Percentiles rank a stretch among this genome's conserved stretches.
Conservation (phyloP, 2,113 vertebrate species). For the Suncus etruscus region DNA sequence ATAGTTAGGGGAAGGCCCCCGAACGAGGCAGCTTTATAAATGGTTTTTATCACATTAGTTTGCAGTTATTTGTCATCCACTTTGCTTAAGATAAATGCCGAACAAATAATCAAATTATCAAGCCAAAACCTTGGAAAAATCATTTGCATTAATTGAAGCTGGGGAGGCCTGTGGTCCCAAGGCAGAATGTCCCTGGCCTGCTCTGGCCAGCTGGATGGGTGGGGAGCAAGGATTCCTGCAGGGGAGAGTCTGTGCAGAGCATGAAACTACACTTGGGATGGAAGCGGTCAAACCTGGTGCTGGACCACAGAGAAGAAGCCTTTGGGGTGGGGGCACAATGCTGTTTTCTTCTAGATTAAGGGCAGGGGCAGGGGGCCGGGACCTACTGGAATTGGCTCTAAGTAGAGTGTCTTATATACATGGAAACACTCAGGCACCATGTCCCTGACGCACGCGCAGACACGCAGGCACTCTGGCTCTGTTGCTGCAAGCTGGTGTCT, state of each 20-base stretch:
- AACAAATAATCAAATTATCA: slow-evolving; percentile 93
- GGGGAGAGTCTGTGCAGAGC: background rate
- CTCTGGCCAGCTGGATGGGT: background rate
- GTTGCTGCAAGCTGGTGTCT: slow-evolving; percentile 60
- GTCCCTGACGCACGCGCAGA: background rate
- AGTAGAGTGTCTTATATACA: no score
- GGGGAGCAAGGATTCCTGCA: background rate
- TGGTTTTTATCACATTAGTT: slow-evolving; percentile 99
- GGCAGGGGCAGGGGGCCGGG: background rate
- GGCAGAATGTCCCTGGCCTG: background rate
- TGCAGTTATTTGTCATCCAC: slow-evolving; percentile 96
- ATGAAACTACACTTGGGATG: background rate
- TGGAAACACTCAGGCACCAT: background rate
- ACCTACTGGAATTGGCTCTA: background rate
- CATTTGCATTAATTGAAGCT: slow-evolving; percentile 85
- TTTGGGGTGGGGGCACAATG: no score
- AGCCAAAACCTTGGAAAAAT: slow-evolving; percentile 85
- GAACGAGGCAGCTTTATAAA: slow-evolving; percentile 93
- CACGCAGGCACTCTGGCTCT: background rate
- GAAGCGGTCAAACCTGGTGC: no score
- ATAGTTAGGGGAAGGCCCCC: slow-evolving; percentile 95
- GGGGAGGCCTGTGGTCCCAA: slow-evolving; percentile 8
- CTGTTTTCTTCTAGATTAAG: background rate
- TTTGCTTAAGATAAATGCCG: slow-evolving; percentile 97
- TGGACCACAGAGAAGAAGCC: background rate